These are phyloP conservation scores for Lysiphlebus fabarum DNA, from an alignment of 1,140 invertebrate genomes.

Conservation along the genomic window DNA sequence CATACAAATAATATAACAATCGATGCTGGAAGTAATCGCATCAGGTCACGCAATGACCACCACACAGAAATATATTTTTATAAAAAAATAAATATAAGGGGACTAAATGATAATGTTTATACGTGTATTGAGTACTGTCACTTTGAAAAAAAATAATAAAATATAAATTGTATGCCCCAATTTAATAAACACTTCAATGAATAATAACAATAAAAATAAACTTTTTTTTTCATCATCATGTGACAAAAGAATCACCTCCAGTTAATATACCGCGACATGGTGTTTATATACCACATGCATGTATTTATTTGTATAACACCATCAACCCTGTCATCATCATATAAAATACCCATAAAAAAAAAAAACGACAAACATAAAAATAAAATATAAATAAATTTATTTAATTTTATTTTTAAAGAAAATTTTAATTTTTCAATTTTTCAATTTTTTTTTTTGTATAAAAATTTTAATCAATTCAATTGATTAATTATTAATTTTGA, in stretches of 20 bases:
- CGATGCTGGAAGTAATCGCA: slow-evolving; percentile 26
- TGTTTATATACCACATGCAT: neutral
- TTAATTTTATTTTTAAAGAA: no score
- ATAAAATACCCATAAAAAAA: no score
- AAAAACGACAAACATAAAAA: no score
- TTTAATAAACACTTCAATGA: slow-evolving; percentile 15
- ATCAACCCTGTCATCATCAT: slow-evolving; percentile 4
- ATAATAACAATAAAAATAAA: slow-evolving; percentile 20
- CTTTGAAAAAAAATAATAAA: neutral
- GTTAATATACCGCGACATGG: slow-evolving; percentile 24
- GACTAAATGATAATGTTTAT: slow-evolving; percentile 4
- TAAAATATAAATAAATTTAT: no score
- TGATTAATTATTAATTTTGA: no score
- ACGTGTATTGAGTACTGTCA: neutral
- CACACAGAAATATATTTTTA: neutral
- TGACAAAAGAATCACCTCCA: slow-evolving; percentile 26
- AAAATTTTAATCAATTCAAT: no score
- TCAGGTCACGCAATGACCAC: slow-evolving; percentile 28
- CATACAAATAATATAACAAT: neutral
- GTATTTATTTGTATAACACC: slow-evolving; percentile 14
- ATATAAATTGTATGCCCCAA: neutral
- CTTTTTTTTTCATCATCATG: slow-evolving; percentile 24
- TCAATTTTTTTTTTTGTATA: no score
- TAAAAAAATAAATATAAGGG: neutral
- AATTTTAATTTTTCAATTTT: no score